Percentiles rank a stretch among this genome's conserved stretches.
Conservation (phyloP, 2,888 invertebrate genomes). For the Euplagia quadripunctaria region DNA sequence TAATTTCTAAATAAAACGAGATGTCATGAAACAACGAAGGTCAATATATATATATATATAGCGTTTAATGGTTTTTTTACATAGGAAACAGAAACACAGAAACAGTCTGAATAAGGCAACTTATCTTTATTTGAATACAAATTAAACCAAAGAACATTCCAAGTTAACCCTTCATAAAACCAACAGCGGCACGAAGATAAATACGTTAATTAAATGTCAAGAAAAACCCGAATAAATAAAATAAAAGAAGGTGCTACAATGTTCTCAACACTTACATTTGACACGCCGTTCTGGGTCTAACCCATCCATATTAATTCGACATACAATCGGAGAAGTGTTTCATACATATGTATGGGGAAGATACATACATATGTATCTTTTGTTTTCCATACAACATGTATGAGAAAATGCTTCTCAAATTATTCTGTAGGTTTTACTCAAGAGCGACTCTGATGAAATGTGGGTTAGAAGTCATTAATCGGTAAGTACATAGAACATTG, state of each 20-base stretch:
- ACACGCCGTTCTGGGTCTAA: slow-evolving; percentile 36
- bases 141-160: not conserved
- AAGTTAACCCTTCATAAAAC: not conserved
- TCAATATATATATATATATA: too few relatives aligned
- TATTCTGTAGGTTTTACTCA: slow-evolving; percentile 7
- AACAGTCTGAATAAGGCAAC: not conserved
- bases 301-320: slow-evolving; percentile 63
- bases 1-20: too few relatives aligned
- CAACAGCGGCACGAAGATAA: not conserved
- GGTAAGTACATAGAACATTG: not conserved
- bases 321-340: slow-evolving; percentile 49
- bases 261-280: slow-evolving; percentile 19
- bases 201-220: slow-evolving; percentile 4
- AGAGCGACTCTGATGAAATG: slow-evolving; percentile 7
- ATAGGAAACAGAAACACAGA: not conserved
- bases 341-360: slow-evolving; percentile 57
- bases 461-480: slow-evolving; percentile 9
- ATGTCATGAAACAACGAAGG: too few relatives aligned
- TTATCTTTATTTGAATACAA: not conserved
- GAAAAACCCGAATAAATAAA: not conserved
- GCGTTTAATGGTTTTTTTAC: too few relatives aligned
- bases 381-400: slow-evolving; percentile 32
- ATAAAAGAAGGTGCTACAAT: slow-evolving; percentile 19
- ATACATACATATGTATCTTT: slow-evolving; percentile 40
- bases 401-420: slow-evolving; percentile 38